Evolutionary conservation across 2,113 vertebrate species (phyloP).

Genomic region (Platysteira castanea): DNA sequence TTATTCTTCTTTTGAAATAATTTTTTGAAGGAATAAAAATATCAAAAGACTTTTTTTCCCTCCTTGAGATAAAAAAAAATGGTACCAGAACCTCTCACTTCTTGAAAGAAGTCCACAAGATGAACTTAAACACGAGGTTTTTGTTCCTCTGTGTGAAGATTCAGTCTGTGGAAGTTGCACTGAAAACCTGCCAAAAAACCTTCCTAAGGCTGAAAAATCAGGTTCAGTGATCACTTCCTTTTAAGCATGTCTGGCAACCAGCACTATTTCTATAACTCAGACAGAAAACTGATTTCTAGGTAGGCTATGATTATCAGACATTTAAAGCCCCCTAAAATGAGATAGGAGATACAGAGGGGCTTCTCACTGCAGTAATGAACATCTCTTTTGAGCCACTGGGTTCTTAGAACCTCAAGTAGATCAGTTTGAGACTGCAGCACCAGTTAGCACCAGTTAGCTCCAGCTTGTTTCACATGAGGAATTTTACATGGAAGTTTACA

Average conservation of each 20-base stretch:
- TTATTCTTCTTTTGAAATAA: not conserved
- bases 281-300: not conserved
- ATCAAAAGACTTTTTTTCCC: not conserved
- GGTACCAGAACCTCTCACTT: not conserved
- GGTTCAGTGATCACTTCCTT: slow-evolving; percentile 38
- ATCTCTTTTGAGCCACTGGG: not conserved
- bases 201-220: slow-evolving; percentile 9
- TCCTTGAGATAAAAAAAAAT: not conserved
- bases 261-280: slow-evolving; percentile 8
- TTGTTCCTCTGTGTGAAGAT: not conserved
- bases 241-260: slow-evolving; percentile 25
- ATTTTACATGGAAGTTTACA: not conserved
- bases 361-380: not conserved
- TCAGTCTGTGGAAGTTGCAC: not conserved
- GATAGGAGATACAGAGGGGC: not conserved
- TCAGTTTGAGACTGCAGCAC: not conserved
- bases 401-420: not conserved
- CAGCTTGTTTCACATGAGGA: not conserved
- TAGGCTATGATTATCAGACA: not conserved
- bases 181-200: not conserved
- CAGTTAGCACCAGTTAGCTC: not conserved
- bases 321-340: slow-evolving; percentile 15
- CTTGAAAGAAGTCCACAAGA: slow-evolving; percentile 18
- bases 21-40: not conserved
- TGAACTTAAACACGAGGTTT: not conserved